These are phyloP conservation scores for Podarcis lilfordi DNA, from an alignment of 2,797 vertebrate genomes.

Conservation along the genomic window DNA sequence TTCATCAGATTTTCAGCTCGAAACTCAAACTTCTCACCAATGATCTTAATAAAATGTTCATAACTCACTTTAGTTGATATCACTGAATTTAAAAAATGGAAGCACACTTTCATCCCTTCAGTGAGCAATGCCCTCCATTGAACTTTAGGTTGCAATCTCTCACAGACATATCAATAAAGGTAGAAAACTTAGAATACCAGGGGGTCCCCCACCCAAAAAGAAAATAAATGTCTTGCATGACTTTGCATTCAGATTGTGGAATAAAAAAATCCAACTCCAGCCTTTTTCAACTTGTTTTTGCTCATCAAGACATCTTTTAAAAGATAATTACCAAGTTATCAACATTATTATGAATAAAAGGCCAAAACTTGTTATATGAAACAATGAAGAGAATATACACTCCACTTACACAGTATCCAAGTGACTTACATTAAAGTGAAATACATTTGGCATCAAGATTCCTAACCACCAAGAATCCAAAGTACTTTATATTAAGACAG, in stretches of 20 bases:
- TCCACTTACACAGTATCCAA: too few relatives aligned
- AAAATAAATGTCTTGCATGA: constrained; percentile 16
- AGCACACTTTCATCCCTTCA: background rate
- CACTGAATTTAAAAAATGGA: constrained; percentile 39
- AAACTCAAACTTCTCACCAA: background rate
- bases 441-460: too few relatives aligned
- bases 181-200: background rate
- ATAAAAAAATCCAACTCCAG: background rate
- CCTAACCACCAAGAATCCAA: too few relatives aligned
- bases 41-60: constrained; percentile 18
- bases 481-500: too few relatives aligned
- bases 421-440: too few relatives aligned
- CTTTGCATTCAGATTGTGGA: constrained; percentile 24
- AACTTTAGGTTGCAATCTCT: background rate
- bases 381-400: too few relatives aligned
- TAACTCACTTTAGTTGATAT: constrained; percentile 49
- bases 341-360: too few relatives aligned
- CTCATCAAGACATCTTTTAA: too few relatives aligned
- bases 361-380: too few relatives aligned
- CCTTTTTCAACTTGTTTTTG: too few relatives aligned
- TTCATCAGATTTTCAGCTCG: constrained; percentile 2
- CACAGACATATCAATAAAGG: background rate
- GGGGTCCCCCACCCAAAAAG: background rate
- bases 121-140: background rate
- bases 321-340: too few relatives aligned